phyloP scores from a whole-genome alignment of 37 sponge, comb jelly and placozoan genomes.

The Hormiphora californensis region DNA sequence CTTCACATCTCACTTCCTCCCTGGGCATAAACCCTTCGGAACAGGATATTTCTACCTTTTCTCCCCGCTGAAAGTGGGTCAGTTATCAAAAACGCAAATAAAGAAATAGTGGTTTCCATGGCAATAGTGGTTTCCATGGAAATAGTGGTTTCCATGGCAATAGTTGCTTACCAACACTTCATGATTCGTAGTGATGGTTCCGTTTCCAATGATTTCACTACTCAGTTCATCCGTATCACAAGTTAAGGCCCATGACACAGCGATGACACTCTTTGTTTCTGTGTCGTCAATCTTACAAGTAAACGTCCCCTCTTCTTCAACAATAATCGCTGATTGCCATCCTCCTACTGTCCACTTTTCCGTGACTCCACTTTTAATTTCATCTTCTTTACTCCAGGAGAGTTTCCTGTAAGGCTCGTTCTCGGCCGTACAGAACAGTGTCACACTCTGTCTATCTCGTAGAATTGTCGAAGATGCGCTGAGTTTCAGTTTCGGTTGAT shows the following conservation, averaged over 20 bases:
- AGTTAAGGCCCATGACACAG: background rate
- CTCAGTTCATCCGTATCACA: slow-evolving; percentile 2
- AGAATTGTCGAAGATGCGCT: too few relatives aligned
- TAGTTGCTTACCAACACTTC: too few relatives aligned
- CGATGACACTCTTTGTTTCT: background rate
- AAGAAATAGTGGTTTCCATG: too few relatives aligned
- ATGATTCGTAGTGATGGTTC: background rate
- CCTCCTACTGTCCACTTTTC: background rate
- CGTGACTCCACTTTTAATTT: background rate
- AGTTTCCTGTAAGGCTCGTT: background rate
- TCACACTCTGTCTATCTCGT: background rate
- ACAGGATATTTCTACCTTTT: background rate
- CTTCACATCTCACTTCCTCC: background rate
- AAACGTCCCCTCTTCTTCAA: background rate
- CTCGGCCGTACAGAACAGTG: background rate
- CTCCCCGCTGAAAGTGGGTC: background rate
- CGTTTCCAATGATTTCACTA: background rate
- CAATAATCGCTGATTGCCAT: too few relatives aligned
- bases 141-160: too few relatives aligned
- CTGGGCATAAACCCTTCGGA: background rate
- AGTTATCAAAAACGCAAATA: too few relatives aligned
- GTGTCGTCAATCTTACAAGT: background rate
- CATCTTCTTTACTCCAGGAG: background rate
- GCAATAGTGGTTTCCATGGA: too few relatives aligned
- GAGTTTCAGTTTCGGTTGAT: too few relatives aligned